These are phyloP conservation scores for Halichondria panicea DNA, from an alignment of 37 sponge, comb jelly and placozoan genomes.

Conservation along the genomic window DNA sequence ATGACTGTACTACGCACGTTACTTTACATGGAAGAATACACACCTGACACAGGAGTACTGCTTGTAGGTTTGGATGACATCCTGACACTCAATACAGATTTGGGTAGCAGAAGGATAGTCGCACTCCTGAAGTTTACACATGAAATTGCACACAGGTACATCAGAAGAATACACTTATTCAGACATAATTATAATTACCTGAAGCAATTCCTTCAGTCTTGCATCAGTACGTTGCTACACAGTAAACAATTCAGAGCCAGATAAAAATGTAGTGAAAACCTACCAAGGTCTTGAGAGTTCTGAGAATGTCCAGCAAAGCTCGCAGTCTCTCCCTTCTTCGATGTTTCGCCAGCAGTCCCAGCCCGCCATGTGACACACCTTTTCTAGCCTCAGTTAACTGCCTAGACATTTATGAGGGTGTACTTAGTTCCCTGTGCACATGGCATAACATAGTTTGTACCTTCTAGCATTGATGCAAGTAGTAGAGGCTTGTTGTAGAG, in stretches of 20 bases:
- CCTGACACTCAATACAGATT: slow-evolving; percentile 84
- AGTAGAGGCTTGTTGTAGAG: slow-evolving; percentile 40
- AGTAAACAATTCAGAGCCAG: neutral
- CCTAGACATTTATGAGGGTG: slow-evolving; percentile 5
- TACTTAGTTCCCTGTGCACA: neutral
- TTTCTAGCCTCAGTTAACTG: slow-evolving; percentile 53
- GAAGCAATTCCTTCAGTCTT: slow-evolving; percentile 55
- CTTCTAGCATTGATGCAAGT: slow-evolving; percentile 53
- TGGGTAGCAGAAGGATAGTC: slow-evolving; percentile 83
- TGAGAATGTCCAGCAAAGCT: slow-evolving; percentile 48
- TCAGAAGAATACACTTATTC: neutral
- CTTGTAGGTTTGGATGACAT: slow-evolving; percentile 79
- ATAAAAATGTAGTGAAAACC: neutral
- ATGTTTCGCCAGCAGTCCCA: slow-evolving; percentile 77
- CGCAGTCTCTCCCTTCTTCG: slow-evolving; percentile 63
- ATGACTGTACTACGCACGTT: neutral
- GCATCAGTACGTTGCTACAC: slow-evolving; percentile 76
- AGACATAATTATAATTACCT: slow-evolving; percentile 22
- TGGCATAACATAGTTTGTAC: slow-evolving; percentile 17
- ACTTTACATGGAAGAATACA: neutral
- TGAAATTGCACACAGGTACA: neutral
- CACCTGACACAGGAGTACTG: slow-evolving; percentile 86
- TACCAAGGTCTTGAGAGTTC: slow-evolving; percentile 77
- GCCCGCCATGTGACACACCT: slow-evolving; percentile 75
- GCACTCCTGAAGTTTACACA: slow-evolving; percentile 56